Percentiles rank a stretch among this genome's conserved stretches.
phyloP scores from a whole-genome alignment of 2,113 vertebrate genomes.

The Oenanthe oenanthe region DNA sequence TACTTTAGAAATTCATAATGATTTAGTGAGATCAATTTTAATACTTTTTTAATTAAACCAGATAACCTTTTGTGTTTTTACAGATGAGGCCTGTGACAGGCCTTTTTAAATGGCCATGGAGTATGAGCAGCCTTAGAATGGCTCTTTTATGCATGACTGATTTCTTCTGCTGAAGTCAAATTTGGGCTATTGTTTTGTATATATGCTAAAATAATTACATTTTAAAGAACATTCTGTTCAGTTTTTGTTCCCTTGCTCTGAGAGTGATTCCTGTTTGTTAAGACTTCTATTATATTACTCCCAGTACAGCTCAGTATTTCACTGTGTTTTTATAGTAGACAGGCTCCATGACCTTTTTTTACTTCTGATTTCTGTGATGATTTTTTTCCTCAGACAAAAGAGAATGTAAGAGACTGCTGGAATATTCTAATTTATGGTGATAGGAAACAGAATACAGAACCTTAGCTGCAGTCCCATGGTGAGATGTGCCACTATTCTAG shows the following conservation, averaged over 20 bases:
- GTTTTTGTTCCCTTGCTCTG: not conserved
- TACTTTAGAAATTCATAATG: not conserved
- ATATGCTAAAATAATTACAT: not conserved
- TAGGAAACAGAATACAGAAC: not conserved
- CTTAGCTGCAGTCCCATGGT: not conserved
- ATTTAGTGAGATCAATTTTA: conserved; percentile 19
- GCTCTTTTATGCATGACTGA: not conserved
- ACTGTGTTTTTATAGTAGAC: not conserved
- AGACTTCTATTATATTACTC: conserved; percentile 12
- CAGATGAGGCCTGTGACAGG: not conserved
- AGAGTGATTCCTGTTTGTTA: not conserved
- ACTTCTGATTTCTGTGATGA: not conserved
- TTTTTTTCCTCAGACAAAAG: conserved; percentile 20
- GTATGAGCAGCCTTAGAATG: not conserved
- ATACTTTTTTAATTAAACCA: conserved; percentile 43
- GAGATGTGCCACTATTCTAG: not conserved
- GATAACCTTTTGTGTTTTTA: not conserved
- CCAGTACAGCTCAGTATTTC: not conserved
- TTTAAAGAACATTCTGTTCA: not conserved
- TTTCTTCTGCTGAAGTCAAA: not conserved
- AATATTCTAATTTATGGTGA: conserved; percentile 42
- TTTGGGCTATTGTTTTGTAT: not conserved
- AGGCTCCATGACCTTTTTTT: conserved; percentile 1
- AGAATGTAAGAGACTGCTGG: not conserved
- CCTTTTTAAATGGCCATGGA: not conserved